A percentile compares a stretch with the other conserved stretches of the same genome.
Evolutionary conservation across 2,113 vertebrate species (phyloP).

Genomic region (Sander vitreus): DNA sequence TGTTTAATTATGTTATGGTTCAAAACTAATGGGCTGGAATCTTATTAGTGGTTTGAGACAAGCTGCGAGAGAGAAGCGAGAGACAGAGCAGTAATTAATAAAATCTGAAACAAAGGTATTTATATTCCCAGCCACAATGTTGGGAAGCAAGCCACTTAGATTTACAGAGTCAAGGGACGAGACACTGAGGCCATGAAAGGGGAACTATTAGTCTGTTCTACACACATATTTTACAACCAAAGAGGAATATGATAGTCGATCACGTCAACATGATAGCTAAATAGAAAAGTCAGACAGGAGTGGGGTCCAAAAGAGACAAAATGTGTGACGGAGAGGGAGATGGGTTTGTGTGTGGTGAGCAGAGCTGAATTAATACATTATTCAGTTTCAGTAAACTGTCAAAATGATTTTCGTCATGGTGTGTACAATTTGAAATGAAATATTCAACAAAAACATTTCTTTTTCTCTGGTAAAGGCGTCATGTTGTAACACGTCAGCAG

Average conservation of each 20-base stretch:
- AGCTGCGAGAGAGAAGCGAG: constrained; percentile 43
- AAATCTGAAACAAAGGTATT: constrained; percentile 67
- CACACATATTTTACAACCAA: constrained; percentile 57
- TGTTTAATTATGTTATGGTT: constrained; percentile 66
- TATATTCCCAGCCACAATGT: constrained; percentile 57
- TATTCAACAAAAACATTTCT: constrained; percentile 16
- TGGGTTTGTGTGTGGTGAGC: constrained; percentile 13
- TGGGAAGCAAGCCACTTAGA: constrained; percentile 55
- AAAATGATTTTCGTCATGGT: constrained; percentile 35
- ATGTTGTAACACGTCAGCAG: not conserved
- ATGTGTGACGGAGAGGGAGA: constrained; percentile 27
- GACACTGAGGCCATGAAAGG: constrained; percentile 38
- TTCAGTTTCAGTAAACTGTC: constrained; percentile 38
- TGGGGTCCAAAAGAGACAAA: constrained; percentile 22
- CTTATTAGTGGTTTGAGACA: constrained; percentile 67
- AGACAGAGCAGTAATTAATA: constrained; percentile 61
- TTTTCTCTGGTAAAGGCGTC: constrained; percentile 19
- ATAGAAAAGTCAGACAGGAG: constrained; percentile 40
- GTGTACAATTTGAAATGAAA: constrained; percentile 28
- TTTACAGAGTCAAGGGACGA: constrained; percentile 53
- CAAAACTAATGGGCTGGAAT: constrained; percentile 65
- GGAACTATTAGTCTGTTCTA: constrained; percentile 50
- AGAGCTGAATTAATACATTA: constrained; percentile 34
- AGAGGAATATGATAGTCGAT: constrained; percentile 46
- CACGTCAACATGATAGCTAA: constrained; percentile 49